Evolutionary conservation across 1,140 invertebrate genomes (phyloP).

Genomic region (Brachionus paranguensis): DNA sequence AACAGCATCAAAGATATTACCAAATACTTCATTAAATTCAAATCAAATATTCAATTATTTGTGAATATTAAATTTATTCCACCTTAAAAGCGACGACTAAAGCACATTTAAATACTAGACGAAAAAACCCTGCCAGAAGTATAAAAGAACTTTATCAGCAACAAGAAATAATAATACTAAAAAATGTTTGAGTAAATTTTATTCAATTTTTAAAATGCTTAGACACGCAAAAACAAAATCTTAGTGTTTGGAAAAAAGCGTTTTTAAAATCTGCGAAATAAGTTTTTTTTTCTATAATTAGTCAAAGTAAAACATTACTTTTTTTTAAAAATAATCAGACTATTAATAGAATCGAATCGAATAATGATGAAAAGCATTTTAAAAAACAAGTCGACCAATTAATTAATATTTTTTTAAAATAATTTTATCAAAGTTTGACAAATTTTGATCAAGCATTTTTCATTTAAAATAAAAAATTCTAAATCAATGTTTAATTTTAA

Average conservation of each 20-base stretch:
- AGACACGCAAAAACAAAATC: not conserved
- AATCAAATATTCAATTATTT: constrained; percentile 7
- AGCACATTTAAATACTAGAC: constrained; percentile 1
- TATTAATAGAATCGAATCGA: not conserved
- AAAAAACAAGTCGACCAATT: not conserved
- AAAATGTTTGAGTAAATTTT: not conserved
- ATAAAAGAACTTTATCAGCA: not conserved
- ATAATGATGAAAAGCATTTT: not conserved
- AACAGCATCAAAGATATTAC: not conserved
- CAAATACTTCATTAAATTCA: not conserved
- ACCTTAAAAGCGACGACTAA: constrained; percentile 1
- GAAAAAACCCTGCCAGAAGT: not conserved
- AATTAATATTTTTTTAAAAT: not conserved
- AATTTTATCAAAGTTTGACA: not conserved
- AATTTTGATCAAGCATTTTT: not conserved
- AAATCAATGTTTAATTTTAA: not conserved
- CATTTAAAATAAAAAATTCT: not conserved
- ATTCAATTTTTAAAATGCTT: constrained; percentile 2
- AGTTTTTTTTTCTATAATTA: not conserved
- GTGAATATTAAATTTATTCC: constrained; percentile 7
- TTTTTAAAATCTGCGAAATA: not conserved
- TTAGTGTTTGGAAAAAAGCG: not conserved
- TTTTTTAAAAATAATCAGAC: not conserved
- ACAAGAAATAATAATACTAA: not conserved
- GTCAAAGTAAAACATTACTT: not conserved